Evolutionary conservation across 2,113 vertebrate genomes (phyloP).

Genomic region (Tupaia chinensis): DNA sequence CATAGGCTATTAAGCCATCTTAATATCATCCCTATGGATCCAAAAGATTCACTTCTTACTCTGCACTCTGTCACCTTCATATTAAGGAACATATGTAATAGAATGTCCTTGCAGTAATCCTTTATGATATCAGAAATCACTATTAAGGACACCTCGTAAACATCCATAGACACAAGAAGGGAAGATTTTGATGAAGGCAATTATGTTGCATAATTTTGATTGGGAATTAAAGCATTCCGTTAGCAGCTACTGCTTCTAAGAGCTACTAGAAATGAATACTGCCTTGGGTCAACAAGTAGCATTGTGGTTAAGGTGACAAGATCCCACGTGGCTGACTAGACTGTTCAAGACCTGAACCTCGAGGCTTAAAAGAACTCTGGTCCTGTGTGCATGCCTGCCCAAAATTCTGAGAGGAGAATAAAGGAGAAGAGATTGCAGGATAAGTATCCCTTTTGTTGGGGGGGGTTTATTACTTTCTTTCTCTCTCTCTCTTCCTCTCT

Average conservation of each 20-base stretch:
- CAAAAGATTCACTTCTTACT: background rate
- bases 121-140: background rate
- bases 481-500: too few species aligned
- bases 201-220: background rate
- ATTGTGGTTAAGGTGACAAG: too few species aligned
- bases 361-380: too few species aligned
- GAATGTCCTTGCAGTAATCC: background rate
- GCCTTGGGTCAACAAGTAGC: too few species aligned
- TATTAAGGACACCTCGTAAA: background rate
- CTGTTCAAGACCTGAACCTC: too few species aligned
- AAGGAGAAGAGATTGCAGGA: too few species aligned
- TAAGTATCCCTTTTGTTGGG: too few species aligned
- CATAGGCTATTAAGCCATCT: background rate
- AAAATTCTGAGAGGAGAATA: too few species aligned
- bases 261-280: background rate
- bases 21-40: background rate
- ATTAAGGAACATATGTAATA: background rate
- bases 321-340: too few species aligned
- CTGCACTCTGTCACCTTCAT: background rate
- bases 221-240: background rate
- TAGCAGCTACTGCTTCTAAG: background rate
- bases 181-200: background rate
- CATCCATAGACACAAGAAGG: background rate
- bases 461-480: too few species aligned
- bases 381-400: too few species aligned